These are phyloP conservation scores for Pseudomyrmex dendroicus DNA, from an alignment of 1,140 invertebrate genomes.

Conservation along the genomic window DNA sequence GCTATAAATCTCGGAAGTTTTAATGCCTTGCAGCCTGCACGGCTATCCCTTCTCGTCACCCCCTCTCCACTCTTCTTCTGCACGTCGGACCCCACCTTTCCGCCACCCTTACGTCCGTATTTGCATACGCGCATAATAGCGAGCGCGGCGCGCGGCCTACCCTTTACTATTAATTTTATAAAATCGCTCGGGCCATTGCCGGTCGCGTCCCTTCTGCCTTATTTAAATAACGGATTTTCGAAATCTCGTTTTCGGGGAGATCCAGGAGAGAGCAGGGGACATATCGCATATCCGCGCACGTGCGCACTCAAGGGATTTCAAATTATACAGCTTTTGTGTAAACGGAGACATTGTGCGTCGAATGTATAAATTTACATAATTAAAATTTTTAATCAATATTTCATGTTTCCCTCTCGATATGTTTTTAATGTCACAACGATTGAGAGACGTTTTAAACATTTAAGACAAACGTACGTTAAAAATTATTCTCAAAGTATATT, in stretches of 20 bases:
- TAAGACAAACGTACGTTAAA: background rate
- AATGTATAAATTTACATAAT: slow-evolving; percentile 11
- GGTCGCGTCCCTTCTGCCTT: slow-evolving; percentile 73
- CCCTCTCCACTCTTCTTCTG: slow-evolving; percentile 60
- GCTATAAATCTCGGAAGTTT: slow-evolving; percentile 85
- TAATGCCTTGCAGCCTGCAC: slow-evolving; percentile 81
- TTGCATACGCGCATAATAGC: slow-evolving; percentile 85
- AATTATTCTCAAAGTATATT: background rate
- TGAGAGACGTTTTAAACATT: background rate
- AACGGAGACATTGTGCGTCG: background rate
- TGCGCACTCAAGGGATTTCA: background rate
- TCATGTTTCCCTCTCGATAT: background rate
- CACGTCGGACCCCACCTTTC: slow-evolving; percentile 48
- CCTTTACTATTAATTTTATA: slow-evolving; percentile 86
- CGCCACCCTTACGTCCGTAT: slow-evolving; percentile 73
- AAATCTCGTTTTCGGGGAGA: slow-evolving; percentile 83
- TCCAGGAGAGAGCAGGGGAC: slow-evolving; percentile 23
- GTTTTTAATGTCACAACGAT: background rate
- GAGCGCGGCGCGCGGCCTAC: slow-evolving; percentile 77
- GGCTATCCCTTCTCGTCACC: slow-evolving; percentile 47
- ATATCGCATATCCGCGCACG: slow-evolving; percentile 46
- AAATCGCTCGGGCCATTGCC: slow-evolving; percentile 83
- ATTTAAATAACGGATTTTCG: slow-evolving; percentile 86
- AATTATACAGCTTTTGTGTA: slow-evolving; percentile 4
- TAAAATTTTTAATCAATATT: slow-evolving; percentile 1